Evolutionary conservation across 23 tunicate species (phyloP).

Genomic region (Ascidia mentula): DNA sequence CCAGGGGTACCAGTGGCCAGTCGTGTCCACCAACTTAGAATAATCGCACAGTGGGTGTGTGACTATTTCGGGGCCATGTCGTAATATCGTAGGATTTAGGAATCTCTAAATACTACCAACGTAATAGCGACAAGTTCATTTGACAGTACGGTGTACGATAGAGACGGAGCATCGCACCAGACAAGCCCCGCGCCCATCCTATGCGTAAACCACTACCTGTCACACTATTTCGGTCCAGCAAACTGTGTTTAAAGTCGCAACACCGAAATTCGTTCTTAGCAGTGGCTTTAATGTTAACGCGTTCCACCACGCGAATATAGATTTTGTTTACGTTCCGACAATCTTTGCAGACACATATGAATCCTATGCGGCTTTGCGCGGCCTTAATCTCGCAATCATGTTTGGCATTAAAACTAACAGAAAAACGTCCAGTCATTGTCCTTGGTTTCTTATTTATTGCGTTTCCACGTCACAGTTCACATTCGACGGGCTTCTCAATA

Average conservation of each 20-base stretch:
- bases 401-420: neutral
- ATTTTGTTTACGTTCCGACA: neutral
- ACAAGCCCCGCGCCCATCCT: constrained; percentile 8
- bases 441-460: neutral
- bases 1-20: no score
- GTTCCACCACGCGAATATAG: neutral
- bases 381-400: neutral
- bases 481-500: constrained; percentile 7
- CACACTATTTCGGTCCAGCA: neutral
- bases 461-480: constrained; percentile 6
- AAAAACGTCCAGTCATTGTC: constrained; percentile 1
- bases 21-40: no score
- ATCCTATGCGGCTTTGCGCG: neutral
- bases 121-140: neutral
- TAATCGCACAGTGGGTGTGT: neutral
- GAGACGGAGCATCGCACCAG: neutral
- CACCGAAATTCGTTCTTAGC: neutral
- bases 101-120: neutral
- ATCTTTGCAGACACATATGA: neutral
- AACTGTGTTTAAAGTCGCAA: neutral
- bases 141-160: neutral
- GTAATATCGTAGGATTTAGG: neutral
- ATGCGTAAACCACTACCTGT: neutral
- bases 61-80: neutral
- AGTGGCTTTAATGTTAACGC: neutral